Evolutionary conservation across 1,140 invertebrate genomes (phyloP), one percentile per base, ranked within the genome.

Genomic region (Drosophila melanica): DNA sequence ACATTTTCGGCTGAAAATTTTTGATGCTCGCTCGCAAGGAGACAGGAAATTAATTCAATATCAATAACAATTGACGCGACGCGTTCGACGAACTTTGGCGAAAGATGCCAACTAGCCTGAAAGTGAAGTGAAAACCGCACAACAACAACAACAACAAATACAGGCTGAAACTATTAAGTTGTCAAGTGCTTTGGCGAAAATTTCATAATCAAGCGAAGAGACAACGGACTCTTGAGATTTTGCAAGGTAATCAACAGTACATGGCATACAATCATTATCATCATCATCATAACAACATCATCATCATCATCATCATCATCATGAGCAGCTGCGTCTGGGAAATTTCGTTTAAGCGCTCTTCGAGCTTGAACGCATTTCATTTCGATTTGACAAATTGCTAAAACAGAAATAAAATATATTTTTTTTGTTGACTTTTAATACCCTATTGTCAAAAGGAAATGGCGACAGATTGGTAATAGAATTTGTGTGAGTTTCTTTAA

Each of bases 41-140:
- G 55, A 75, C 75, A 78, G 79, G 75, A 81, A 75, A 81, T 82
- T 71, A 75, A 79, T 81, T 70, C 70, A 66, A 75, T 78, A 66
- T 82, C 74, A 69, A 74, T 68, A 59, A 44, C 60, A 62, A 62
- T 69, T 20, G 66, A 41, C n/a, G 8, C 35, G 18, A 27, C 53
- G 57, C 42, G 67, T 48, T 16, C 59, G 51, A 58, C 60, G 72
- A 80, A 81, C 79, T 42, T 5, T 6, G 1, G 37, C 35, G 45
- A 62, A 41, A 45, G 53, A 37, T 53, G 54, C 10, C 33, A 72
- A 76, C 60, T 75, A 44, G 54, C 35, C 51, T 27, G 57, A 80
- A 76, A 71, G 63, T 68, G 45, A 73, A 57, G 73, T 59, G 69
- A 68, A 77, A 77, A 67, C 23, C 62, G 27, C 41, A n/a, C 35